These are phyloP conservation scores for Amyelois transitella DNA, from an alignment of 1,140 invertebrate species.

Conservation along the genomic window DNA sequence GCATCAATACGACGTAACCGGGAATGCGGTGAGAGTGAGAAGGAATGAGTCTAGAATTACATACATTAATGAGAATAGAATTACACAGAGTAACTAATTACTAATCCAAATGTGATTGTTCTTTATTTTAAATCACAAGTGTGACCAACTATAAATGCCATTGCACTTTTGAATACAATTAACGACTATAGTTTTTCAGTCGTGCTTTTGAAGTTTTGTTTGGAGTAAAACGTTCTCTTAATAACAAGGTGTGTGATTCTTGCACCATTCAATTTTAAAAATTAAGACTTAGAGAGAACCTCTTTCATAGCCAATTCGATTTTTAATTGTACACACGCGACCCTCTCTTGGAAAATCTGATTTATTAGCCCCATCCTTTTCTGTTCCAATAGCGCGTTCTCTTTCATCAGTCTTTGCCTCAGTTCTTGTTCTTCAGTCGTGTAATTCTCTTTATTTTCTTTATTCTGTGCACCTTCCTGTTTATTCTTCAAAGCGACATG, in stretches of 20 bases:
- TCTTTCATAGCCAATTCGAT: slow-evolving; percentile 79
- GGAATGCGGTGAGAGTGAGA: no score
- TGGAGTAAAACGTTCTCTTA: not conserved
- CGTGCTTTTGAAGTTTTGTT: no score
- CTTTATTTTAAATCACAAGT: no score
- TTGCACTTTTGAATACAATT: no score
- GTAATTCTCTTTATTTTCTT: slow-evolving; percentile 73
- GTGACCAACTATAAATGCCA: no score
- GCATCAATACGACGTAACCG: no score
- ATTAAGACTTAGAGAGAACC: slow-evolving; percentile 61
- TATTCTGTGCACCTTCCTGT: slow-evolving; percentile 58
- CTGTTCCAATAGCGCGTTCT: slow-evolving; percentile 80
- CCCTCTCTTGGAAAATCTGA: slow-evolving; percentile 80
- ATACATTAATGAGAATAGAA: no score
- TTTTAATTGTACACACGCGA: slow-evolving; percentile 79
- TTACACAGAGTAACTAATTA: no score
- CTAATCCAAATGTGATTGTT: no score
- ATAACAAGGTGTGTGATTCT: not conserved
- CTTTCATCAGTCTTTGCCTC: slow-evolving; percentile 75
- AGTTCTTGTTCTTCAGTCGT: slow-evolving; percentile 59
- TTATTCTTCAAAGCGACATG: slow-evolving; percentile 70
- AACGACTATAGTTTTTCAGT: no score
- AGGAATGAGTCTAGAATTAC: no score
- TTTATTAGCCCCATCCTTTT: slow-evolving; percentile 77
- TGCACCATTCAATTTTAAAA: not conserved